phyloP scores from a whole-genome alignment of 2,113 vertebrate species.

The Vulpes lagopus region DNA sequence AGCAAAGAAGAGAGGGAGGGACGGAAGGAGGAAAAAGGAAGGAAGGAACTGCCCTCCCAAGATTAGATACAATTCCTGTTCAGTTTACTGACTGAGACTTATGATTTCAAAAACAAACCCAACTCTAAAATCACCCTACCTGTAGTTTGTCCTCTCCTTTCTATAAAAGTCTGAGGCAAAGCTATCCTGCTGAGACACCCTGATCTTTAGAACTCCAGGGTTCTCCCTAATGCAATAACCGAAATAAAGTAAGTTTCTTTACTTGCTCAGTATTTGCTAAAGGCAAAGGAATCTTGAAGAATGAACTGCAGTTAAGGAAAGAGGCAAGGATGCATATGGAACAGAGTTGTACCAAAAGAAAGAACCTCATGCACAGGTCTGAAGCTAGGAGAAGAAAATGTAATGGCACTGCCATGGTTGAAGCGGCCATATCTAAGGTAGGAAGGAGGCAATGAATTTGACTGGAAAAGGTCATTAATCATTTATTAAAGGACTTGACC shows the following conservation, averaged over 20 bases:
- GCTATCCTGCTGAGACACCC: background rate
- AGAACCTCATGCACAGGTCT: background rate
- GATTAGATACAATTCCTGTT: background rate
- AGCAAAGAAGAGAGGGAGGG: too few species aligned
- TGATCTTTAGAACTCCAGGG: background rate
- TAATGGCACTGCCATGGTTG: background rate
- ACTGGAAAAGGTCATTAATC: background rate
- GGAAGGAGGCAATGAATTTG: background rate
- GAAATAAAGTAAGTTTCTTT: constrained; percentile 3
- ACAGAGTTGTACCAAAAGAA: background rate
- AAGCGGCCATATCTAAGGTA: background rate
- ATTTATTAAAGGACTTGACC: background rate
- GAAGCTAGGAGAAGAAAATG: background rate
- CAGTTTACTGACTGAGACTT: background rate
- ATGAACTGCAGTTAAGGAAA: background rate
- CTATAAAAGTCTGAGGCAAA: background rate
- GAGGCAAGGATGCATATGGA: background rate
- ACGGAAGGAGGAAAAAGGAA: background rate
- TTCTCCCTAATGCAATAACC: background rate
- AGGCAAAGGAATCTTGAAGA: background rate
- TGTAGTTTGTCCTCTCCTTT: background rate
- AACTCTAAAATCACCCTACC: background rate
- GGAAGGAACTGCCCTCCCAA: background rate
- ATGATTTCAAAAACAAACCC: background rate
- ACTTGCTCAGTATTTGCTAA: background rate